These are phyloP conservation scores for Drosophila mayri DNA, from an alignment of 1,140 invertebrate species.

Conservation along the genomic window DNA sequence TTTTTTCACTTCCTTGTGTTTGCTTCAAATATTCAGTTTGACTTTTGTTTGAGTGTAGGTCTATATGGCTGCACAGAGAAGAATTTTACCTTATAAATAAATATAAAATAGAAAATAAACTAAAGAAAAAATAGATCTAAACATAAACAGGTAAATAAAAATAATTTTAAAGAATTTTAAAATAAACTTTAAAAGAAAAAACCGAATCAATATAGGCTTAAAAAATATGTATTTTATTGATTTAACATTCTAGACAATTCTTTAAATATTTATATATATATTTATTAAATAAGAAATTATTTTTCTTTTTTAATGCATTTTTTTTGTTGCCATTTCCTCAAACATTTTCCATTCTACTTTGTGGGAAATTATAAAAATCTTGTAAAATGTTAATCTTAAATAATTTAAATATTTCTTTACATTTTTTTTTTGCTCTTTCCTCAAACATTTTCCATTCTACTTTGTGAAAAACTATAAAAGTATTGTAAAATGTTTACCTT, in stretches of 20 bases:
- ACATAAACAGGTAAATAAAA: no score
- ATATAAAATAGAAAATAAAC: not conserved
- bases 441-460: not conserved
- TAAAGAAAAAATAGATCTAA: not conserved
- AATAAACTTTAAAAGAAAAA: not conserved
- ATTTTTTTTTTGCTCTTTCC: not conserved
- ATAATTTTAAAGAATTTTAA: no score
- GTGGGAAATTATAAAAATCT: not conserved
- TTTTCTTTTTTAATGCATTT: no score
- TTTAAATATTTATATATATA: no score
- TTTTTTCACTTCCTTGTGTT: conserved; percentile 4
- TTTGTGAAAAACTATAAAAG: not conserved
- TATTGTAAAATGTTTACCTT: not conserved
- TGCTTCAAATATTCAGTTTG: conserved; percentile 16
- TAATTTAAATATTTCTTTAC: not conserved
- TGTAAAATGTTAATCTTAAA: not conserved
- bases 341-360: not conserved
- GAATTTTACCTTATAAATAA: not conserved
- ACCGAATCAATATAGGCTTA: no score
- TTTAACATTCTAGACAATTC: no score
- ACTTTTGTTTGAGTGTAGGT: conserved; percentile 23
- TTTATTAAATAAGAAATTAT: no score
- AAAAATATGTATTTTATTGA: not conserved
- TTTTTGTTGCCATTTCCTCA: not conserved
- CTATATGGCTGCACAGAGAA: not conserved